Evolutionary conservation across 2,113 vertebrate genomes (phyloP).

Genomic region (Corythaeola cristata): DNA sequence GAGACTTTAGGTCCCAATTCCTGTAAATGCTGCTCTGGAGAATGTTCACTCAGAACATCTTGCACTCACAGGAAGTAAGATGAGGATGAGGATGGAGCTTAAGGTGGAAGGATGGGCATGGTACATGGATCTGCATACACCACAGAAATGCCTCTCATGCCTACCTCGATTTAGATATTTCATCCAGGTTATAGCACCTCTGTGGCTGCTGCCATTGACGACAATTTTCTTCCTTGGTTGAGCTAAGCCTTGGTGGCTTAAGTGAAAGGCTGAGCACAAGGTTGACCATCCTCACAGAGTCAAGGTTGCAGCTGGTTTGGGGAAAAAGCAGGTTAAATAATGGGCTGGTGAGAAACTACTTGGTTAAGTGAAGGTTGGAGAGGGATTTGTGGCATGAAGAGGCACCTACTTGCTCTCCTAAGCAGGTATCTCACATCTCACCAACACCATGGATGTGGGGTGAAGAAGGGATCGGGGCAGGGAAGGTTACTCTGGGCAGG

Average conservation of each 20-base stretch:
- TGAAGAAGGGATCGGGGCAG: rapidly evolving
- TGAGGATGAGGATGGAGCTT: neutral
- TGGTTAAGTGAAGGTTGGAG: neutral
- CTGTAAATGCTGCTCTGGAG: neutral
- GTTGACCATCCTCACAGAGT: too few relatives aligned
- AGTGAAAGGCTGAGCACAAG: neutral
- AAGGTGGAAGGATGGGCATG: neutral
- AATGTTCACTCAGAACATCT: neutral
- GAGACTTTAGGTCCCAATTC: neutral
- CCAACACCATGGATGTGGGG: rapidly evolving
- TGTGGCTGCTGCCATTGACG: neutral
- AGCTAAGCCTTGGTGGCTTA: neutral
- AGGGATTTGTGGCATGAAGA: neutral
- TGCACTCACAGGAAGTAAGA: neutral
- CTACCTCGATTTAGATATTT: neutral
- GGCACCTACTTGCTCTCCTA: neutral
- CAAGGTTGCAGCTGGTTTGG: rapidly evolving
- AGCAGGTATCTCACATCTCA: neutral
- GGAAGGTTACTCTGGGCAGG: neutral
- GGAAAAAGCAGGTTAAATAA: neutral
- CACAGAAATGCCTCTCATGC: neutral
- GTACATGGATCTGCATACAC: neutral
- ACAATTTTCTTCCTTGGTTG: neutral
- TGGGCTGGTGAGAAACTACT: neutral
- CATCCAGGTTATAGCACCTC: neutral